Evolutionary conservation across 1,140 invertebrate genomes (phyloP), one percentile per base, ranked within the genome.

Genomic region (Drosophila rufa): DNA sequence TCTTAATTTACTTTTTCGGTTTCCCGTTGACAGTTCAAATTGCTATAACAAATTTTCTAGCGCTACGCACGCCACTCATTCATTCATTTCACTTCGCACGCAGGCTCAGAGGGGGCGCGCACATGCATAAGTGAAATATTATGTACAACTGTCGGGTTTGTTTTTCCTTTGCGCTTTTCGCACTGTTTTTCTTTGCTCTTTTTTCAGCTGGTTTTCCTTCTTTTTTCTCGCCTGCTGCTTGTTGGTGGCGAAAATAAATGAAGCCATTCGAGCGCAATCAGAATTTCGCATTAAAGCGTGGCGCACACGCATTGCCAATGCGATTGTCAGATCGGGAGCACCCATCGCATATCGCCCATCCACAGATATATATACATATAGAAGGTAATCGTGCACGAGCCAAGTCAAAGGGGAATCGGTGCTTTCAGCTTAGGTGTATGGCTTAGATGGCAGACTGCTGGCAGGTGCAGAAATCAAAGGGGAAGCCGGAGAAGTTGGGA

Each of bases 1-100:
- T 90, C 85, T 90, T 90, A 90, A 90, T 90, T 90, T 90, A 90
- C 85, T 90, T 90, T 90, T 90, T 90, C 79, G 85, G 85, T 90
- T 90, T 90, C 71, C 71, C 82, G 85, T 90, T 90, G 85, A 90
- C 85, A 90, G 86, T 90, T 90, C 81, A 90, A 90, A 90, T 90
- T 90, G 85, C 81, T 90, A 90, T 90, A 90, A 90, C 85, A 90
- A 90, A 90, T 90, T 90, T 90, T 77, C 85, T 82, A 90, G 83
- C 85, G 85, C 80, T 74, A 85, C 85, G 85, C 85, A 80, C 75
- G 85, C 86, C 85, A 90, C 80, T 85, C 86, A 84, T 47, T 80
- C 80, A 81, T 90, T 85, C 69, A 89, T 87, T 85, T 87, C 76
- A 79, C 79, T 87, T 85, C 79, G 48, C 73, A 56, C 79, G 11